A percentile compares a stretch with the other conserved stretches of the same genome.
phyloP scores from a whole-genome alignment of 2,113 vertebrate genomes.

The Rhineura floridana region DNA sequence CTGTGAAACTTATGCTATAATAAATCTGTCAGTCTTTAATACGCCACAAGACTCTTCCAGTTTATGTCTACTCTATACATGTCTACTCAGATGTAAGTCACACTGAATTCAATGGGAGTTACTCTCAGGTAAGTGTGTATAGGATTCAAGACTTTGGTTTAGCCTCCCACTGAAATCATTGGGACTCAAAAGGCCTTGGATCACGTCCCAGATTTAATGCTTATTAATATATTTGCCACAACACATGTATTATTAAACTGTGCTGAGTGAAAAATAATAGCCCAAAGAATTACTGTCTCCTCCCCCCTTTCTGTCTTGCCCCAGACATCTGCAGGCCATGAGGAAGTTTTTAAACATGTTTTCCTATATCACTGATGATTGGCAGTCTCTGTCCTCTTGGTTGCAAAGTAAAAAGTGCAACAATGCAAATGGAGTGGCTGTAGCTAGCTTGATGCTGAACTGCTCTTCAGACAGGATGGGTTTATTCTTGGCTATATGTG shows the following conservation, averaged over 20 bases:
- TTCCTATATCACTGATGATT: not conserved
- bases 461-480: not conserved
- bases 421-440: no score
- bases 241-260: not conserved
- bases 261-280: not conserved
- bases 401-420: not conserved
- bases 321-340: not conserved
- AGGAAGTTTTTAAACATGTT: not conserved
- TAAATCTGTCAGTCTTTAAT: not conserved
- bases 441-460: no score
- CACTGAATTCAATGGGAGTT: no score
- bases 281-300: not conserved
- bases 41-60: not conserved
- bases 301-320: not conserved
- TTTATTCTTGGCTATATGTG: not conserved
- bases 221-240: not conserved
- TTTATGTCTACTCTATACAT: no score
- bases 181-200: not conserved
- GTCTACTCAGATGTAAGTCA: no score
- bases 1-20: not conserved
- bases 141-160: not conserved
- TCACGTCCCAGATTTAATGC: not conserved
- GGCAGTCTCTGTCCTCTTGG: not conserved
- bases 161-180: not conserved
- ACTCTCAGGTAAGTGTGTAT: no score